These are phyloP conservation scores for Trissolcus brochymenae DNA, from an alignment of 2,888 invertebrate genomes.

Conservation along the genomic window DNA sequence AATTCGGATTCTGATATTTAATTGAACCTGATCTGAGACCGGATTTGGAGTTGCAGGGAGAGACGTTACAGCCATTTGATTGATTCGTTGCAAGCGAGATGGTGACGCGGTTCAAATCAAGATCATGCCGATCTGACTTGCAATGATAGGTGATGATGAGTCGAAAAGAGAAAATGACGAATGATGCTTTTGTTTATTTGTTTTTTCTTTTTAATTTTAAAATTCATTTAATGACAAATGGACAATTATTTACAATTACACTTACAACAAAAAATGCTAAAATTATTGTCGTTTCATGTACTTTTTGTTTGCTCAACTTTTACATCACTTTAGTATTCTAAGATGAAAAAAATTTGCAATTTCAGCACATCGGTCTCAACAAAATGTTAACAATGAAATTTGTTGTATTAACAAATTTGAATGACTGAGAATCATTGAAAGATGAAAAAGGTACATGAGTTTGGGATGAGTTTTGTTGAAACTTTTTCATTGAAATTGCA, in stretches of 20 bases:
- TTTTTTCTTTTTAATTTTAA: background rate
- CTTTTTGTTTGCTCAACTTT: background rate
- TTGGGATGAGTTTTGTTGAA: too few species aligned
- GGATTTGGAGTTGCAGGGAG: background rate
- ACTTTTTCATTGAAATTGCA: too few species aligned
- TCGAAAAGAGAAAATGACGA: slow-evolving; percentile 3
- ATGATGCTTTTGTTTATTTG: slow-evolving; percentile 7
- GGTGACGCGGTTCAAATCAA: background rate
- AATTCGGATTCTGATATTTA: background rate
- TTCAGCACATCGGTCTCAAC: background rate
- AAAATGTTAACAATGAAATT: background rate
- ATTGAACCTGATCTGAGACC: background rate
- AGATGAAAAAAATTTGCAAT: slow-evolving; percentile 2
- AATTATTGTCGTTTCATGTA: background rate
- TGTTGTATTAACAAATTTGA: too few species aligned
- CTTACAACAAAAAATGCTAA: slow-evolving; percentile 2
- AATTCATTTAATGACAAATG: slow-evolving; percentile 36
- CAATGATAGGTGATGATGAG: background rate
- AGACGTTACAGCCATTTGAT: background rate
- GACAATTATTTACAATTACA: slow-evolving; percentile 29
- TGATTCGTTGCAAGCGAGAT: background rate
- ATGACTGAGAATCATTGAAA: too few species aligned
- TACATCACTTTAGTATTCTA: background rate
- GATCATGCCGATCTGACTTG: background rate
- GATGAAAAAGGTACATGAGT: too few species aligned